Evolutionary conservation across 2,113 vertebrate species (phyloP).

Genomic region (Shinisaurus crocodilurus): DNA sequence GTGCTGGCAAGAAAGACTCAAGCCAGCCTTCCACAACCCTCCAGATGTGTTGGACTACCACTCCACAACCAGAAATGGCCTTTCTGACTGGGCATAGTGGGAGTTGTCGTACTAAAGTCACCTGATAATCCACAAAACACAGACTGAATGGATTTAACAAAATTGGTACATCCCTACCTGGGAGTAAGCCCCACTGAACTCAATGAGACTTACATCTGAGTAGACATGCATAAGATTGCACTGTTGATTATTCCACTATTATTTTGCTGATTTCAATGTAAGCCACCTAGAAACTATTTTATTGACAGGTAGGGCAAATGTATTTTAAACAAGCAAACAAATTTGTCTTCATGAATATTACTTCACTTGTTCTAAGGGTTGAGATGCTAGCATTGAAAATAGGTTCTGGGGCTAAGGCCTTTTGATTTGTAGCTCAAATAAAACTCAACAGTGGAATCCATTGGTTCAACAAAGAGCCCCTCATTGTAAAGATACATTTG

Average conservation of each 20-base stretch:
- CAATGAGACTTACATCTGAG: not conserved
- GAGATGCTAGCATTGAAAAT: not conserved
- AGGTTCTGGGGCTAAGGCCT: not conserved
- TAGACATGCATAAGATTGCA: not conserved
- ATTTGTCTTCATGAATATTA: not conserved
- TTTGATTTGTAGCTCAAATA: accelerated
- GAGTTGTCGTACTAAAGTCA: too few relatives aligned
- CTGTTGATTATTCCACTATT: not conserved
- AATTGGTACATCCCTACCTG: too few relatives aligned
- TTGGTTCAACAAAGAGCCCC: not conserved
- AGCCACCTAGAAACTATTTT: not conserved
- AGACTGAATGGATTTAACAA: too few relatives aligned
- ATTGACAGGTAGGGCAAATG: not conserved
- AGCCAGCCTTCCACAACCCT: too few relatives aligned
- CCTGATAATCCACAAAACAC: too few relatives aligned
- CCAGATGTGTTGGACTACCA: too few relatives aligned
- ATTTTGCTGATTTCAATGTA: not conserved
- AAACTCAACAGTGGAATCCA: not conserved
- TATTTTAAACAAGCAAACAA: not conserved
- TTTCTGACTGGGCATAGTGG: not conserved
- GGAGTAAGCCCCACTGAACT: too few relatives aligned
- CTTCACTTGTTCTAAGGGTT: not conserved
- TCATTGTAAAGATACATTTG: not conserved
- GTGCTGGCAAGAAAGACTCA: too few relatives aligned
- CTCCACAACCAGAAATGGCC: not conserved